Evolutionary conservation across 2,888 invertebrate species (phyloP).

Genomic region (Eurytoma adleriae): DNA sequence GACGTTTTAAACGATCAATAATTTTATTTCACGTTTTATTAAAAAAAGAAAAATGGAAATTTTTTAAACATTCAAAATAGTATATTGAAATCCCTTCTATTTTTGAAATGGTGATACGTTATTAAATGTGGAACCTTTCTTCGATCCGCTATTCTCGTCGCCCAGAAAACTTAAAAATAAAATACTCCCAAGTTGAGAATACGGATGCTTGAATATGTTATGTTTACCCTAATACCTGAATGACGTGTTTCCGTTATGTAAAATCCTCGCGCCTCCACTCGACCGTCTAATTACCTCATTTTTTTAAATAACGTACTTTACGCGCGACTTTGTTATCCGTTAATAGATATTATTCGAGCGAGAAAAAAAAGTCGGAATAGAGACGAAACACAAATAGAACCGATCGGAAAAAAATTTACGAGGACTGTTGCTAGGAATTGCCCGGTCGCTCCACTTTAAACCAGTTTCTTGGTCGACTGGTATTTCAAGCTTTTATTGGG

Average conservation of each 20-base stretch:
- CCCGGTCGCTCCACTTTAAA: constrained; percentile 10
- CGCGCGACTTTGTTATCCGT: too few species aligned
- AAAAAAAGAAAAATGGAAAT: background rate
- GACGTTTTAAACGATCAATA: background rate
- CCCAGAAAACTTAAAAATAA: background rate
- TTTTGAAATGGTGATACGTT: too few species aligned
- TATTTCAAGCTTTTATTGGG: constrained; percentile 1
- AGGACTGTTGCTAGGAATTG: background rate
- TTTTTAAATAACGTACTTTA: too few species aligned
- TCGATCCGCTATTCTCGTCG: background rate
- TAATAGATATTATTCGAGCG: too few species aligned
- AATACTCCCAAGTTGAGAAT: background rate
- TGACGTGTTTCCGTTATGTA: background rate
- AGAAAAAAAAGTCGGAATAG: too few species aligned
- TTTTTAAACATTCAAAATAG: background rate
- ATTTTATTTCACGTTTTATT: background rate
- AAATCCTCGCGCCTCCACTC: background rate
- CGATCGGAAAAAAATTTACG: background rate
- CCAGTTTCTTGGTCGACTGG: constrained; percentile 9
- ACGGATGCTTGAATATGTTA: background rate
- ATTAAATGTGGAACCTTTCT: too few species aligned
- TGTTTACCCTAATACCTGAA: background rate
- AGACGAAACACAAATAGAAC: too few species aligned
- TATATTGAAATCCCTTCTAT: too few species aligned
- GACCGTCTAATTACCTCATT: background rate